phyloP scores from a whole-genome alignment of 2,113 vertebrate species.

The Craseonycteris thonglongyai region DNA sequence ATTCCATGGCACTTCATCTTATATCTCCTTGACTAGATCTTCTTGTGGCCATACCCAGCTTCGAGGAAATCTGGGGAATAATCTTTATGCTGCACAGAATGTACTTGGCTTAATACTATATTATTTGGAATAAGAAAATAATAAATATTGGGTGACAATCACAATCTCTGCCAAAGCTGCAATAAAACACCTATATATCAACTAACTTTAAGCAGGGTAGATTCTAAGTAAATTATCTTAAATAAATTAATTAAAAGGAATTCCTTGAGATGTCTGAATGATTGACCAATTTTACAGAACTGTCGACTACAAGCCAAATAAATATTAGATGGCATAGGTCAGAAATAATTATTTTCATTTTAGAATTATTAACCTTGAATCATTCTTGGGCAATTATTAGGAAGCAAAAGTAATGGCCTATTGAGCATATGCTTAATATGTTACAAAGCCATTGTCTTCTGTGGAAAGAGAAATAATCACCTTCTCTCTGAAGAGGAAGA shows the following conservation, averaged over 20 bases:
- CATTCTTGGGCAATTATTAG: not conserved
- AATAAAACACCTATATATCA: not conserved
- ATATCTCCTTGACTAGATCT: not conserved
- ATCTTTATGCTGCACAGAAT: not conserved
- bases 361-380: not conserved
- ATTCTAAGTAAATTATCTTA: not conserved
- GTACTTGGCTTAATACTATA: not conserved
- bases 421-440: not conserved
- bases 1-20: not conserved
- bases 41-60: too few species aligned
- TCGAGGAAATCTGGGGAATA: not conserved
- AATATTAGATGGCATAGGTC: not conserved
- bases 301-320: not conserved
- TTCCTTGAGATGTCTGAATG: not conserved
- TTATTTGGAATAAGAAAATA: not conserved
- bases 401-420: not conserved
- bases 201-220: not conserved
- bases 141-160: not conserved
- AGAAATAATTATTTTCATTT: not conserved
- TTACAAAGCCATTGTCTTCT: not conserved
- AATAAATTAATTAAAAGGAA: not conserved
- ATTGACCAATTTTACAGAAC: not conserved
- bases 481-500: not conserved
- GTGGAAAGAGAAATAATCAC: not conserved
- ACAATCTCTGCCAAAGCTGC: not conserved